A percentile compares a stretch with the other conserved stretches of the same genome.
Conservation (phyloP, 2,113 vertebrate species). For the Nannospalax galili region DNA sequence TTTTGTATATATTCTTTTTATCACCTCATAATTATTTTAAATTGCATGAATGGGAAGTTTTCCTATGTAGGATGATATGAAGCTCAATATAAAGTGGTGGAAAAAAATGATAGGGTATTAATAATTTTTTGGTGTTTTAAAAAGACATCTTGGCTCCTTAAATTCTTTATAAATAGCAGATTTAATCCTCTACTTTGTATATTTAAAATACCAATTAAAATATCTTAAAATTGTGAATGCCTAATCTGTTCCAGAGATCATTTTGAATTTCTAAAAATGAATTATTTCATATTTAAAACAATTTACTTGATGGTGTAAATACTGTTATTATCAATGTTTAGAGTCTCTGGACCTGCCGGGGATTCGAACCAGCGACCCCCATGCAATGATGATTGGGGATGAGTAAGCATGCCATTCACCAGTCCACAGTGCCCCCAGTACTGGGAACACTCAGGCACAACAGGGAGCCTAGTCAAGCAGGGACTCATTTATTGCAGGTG, state of each 20-base stretch:
- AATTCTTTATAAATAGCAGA: neutral
- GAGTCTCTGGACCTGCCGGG: neutral
- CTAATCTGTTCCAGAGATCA: neutral
- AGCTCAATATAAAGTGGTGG: neutral
- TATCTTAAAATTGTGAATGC: neutral
- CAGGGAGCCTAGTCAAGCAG: too few relatives aligned
- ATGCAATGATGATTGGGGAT: too few relatives aligned
- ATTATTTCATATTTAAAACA: neutral
- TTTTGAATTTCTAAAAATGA: neutral
- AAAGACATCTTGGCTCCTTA: too few relatives aligned
- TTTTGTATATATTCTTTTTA: too few relatives aligned
- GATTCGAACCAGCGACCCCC: too few relatives aligned
- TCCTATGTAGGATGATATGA: neutral
- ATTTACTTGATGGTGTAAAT: neutral
- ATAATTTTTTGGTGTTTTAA: neutral
- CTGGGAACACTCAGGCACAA: too few relatives aligned
- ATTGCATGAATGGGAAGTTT: neutral
- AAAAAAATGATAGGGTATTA: neutral
- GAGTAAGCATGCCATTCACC: too few relatives aligned
- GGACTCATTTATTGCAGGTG: too few relatives aligned
- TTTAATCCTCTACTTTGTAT: neutral
- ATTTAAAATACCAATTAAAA: neutral
- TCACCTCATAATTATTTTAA: too few relatives aligned
- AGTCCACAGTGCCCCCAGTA: too few relatives aligned
- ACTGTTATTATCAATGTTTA: neutral